Evolutionary conservation across 2,888 invertebrate genomes (phyloP).

Genomic region (Odiellus spinosus): DNA sequence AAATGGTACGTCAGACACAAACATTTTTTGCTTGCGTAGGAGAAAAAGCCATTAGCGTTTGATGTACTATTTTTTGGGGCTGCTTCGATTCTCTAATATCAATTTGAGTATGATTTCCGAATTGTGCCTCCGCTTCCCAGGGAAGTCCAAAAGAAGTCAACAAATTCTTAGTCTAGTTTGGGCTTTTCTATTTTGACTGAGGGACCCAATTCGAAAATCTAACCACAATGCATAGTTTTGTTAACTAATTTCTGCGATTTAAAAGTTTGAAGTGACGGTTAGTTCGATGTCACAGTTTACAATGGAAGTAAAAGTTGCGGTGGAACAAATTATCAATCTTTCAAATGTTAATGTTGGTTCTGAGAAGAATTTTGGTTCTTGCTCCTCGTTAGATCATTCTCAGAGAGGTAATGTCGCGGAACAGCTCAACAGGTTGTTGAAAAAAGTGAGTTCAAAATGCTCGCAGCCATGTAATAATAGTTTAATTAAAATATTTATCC

Average conservation of each 20-base stretch:
- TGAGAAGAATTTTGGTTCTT: conserved; percentile 18
- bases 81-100: too few relatives aligned
- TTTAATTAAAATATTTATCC: neutral
- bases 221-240: neutral
- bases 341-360: conserved; percentile 21
- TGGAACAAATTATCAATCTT: conserved; percentile 41
- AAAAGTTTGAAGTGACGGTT: conserved; percentile 43
- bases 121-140: too few relatives aligned
- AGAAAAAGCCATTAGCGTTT: too few relatives aligned
- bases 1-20: too few relatives aligned
- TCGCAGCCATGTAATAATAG: neutral
- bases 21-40: too few relatives aligned
- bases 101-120: too few relatives aligned
- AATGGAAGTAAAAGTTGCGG: conserved; percentile 41
- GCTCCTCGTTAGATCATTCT: conserved; percentile 18
- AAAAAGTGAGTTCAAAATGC: conserved; percentile 27
- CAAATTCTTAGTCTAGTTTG: too few relatives aligned
- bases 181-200: too few relatives aligned
- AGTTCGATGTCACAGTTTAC: conserved; percentile 42
- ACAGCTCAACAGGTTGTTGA: conserved; percentile 31
- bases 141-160: too few relatives aligned
- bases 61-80: too few relatives aligned
- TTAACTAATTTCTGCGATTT: conserved; percentile 8
- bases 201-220: too few relatives aligned
- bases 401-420: conserved; percentile 28